These are phyloP conservation scores for Lycocerus yunnanus DNA, from an alignment of 2,888 invertebrate genomes.

Conservation along the genomic window DNA sequence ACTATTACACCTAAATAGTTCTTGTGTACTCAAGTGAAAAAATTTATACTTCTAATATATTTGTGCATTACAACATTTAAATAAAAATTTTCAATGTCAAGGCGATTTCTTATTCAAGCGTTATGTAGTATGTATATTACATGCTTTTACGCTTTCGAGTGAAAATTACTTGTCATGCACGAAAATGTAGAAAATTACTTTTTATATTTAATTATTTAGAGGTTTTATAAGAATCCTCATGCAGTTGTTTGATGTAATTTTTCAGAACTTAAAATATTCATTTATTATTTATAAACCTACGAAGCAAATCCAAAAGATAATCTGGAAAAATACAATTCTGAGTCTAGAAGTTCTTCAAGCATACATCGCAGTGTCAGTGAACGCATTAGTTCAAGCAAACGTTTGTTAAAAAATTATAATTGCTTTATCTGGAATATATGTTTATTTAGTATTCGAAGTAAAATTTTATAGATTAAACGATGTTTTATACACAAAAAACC, in stretches of 20 bases:
- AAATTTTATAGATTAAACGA: background rate
- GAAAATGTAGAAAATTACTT: background rate
- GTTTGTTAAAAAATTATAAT: background rate
- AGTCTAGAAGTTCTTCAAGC: background rate
- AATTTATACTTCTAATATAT: background rate
- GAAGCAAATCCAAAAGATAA: background rate
- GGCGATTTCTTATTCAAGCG: background rate
- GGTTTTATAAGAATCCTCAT: background rate
- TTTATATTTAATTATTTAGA: background rate
- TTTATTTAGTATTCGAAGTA: background rate
- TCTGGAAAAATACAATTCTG: background rate
- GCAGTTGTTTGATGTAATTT: background rate
- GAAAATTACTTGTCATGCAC: background rate
- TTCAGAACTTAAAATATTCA: background rate
- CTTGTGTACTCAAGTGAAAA: conserved; percentile 28
- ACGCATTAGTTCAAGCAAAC: background rate
- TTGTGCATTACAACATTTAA: background rate
- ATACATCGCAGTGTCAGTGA: background rate
- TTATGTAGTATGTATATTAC: background rate
- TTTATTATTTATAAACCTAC: background rate
- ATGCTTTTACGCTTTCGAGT: background rate
- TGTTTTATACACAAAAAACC: background rate
- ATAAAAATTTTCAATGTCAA: conserved; percentile 3
- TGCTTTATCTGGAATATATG: background rate
- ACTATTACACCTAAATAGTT: conserved; percentile 6